A percentile compares a stretch with the other conserved stretches of the same genome.
These are phyloP conservation scores for Melanotaenia maccullochi DNA, from an alignment of 2,797 vertebrate species.

Conservation along the genomic window DNA sequence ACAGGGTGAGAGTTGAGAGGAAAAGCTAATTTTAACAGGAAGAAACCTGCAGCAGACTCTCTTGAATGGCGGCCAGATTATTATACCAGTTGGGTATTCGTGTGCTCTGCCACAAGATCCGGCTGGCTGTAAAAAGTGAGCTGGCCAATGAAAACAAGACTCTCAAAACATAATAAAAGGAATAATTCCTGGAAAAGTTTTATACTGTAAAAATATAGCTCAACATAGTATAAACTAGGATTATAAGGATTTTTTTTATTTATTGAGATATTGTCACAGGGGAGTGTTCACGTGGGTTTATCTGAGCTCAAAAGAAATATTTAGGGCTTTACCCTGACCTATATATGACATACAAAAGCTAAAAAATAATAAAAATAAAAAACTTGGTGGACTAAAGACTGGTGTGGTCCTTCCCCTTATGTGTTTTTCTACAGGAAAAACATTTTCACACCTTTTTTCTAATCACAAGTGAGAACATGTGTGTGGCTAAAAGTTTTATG, in stretches of 20 bases:
- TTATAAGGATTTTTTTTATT: not conserved
- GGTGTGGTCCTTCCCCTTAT: not conserved
- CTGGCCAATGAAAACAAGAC: too few relatives aligned
- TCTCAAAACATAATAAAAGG: not conserved
- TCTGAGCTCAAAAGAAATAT: not conserved
- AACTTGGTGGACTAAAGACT: not conserved
- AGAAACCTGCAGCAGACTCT: too few relatives aligned
- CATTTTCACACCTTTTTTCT: conserved; percentile 21
- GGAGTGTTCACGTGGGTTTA: not conserved
- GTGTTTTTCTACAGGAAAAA: conserved; percentile 2
- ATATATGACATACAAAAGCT: not conserved
- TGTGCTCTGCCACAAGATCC: not conserved
- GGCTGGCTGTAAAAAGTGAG: not conserved
- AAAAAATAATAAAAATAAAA: too few relatives aligned
- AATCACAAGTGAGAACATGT: conserved; percentile 6
- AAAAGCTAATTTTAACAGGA: not conserved
- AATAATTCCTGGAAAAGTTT: not conserved
- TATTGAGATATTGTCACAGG: not conserved
- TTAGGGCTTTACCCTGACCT: not conserved
- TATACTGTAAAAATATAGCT: not conserved
- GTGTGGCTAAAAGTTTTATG: not conserved
- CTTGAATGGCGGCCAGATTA: too few relatives aligned
- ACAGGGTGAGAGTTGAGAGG: too few relatives aligned
- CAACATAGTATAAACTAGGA: not conserved
- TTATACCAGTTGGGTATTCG: too few relatives aligned